Evolutionary conservation across 2,888 invertebrate genomes (phyloP), one percentile per base, ranked within the genome.

Genomic region (Pyralis farinalis): DNA sequence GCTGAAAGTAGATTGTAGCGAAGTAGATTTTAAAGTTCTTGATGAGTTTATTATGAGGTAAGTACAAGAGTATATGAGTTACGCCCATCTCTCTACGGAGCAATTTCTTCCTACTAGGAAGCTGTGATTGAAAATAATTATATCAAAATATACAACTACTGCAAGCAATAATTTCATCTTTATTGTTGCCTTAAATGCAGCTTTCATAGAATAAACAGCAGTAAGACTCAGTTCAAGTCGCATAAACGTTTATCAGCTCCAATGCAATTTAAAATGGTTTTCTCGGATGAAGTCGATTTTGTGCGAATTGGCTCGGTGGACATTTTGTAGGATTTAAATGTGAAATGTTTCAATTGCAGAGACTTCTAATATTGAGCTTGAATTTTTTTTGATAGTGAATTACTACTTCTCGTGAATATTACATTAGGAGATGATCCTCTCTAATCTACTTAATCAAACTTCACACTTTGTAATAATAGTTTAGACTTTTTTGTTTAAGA

Each of bases 181-280:
- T 36, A 36, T 36, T 36, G 29, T 36, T 22, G 41, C 41, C 36
- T 43, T 47, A 37, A 47, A 47, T 40, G 44, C 40, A 37, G 41
- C 40, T 34, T 43, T 43, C 36, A 40, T 32, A 39, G 34, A 30
- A 38, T 36, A 29, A 37, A 22, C 35, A 12, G 21, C 21, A 31
- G 34, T 16, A 45, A 31, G 39, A 38, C 36, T 37, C 34, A 37
- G 37, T 21, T 34, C 12, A 33, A 38, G 34, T 38, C 51, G 48
- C 55, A 55, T 55, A 55, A 56, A 55, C 56, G 60, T 58, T 60
- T 58, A 56, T 56, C 49, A 56, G 36, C 8, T 10, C 28, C 16
- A 47, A 52, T 44, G 52, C 55, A 52, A 58, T 58, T 55, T 53
- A 53, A 53, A 56, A 55, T 46, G 55, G 56, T 63, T 60, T 51